Evolutionary conservation across 2,113 vertebrate species (phyloP).

Genomic region (Laticauda laticaudata): DNA sequence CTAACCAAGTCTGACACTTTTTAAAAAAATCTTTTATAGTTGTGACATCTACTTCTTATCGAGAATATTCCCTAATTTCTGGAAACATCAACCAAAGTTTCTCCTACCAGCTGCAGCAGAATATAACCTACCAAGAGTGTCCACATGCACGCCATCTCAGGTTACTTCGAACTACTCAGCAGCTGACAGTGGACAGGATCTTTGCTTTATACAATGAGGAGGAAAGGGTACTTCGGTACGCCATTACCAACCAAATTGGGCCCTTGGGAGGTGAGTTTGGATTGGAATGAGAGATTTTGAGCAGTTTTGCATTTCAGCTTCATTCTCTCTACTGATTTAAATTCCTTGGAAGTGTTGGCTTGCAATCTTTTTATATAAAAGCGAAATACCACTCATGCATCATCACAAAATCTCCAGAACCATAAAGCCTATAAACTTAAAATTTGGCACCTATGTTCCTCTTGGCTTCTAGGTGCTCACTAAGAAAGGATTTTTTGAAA

Average conservation of each 20-base stretch:
- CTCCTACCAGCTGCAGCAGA: conserved; percentile 85
- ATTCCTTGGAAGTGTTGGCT: background rate
- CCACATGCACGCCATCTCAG: conserved; percentile 60
- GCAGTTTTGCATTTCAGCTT: background rate
- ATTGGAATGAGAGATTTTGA: background rate
- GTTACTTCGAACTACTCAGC: conserved; percentile 61
- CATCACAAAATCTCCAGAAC: too few species aligned
- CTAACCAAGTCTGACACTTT: background rate
- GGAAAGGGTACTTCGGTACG: conserved; percentile 86
- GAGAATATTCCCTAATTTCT: conserved; percentile 73
- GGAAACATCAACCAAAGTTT: conserved; percentile 73
- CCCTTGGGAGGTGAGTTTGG: background rate
- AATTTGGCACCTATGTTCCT: too few species aligned
- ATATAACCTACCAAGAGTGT: conserved; percentile 82
- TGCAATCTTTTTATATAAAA: background rate
- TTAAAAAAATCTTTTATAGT: conserved; percentile 46
- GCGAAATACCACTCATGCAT: too few species aligned
- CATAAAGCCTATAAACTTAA: too few species aligned
- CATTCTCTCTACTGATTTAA: background rate
- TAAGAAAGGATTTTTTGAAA: too few species aligned
- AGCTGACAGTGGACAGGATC: conserved; percentile 78
- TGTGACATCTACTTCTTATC: conserved; percentile 77
- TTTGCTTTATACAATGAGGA: conserved; percentile 84
- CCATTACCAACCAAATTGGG: conserved; percentile 86
- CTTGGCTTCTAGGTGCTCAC: too few species aligned